Evolutionary conservation across 2,797 vertebrate species (phyloP).

Genomic region (Harpagifer antarcticus): DNA sequence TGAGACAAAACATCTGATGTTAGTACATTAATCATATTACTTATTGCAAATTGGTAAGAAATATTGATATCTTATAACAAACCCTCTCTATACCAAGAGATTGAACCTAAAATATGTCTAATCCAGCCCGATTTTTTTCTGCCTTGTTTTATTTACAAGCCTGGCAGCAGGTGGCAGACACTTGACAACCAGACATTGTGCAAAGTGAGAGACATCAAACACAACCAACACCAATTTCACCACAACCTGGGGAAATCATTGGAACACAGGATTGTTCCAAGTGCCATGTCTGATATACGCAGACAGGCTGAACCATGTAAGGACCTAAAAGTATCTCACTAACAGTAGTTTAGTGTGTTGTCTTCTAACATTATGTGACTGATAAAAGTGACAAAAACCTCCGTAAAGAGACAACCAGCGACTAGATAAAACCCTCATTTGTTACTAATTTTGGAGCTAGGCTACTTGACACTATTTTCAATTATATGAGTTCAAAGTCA

Average conservation of each 20-base stretch:
- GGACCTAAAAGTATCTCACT: constrained; percentile 12
- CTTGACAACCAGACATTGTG: constrained; percentile 84
- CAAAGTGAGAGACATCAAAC: constrained; percentile 47
- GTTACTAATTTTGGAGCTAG: neutral
- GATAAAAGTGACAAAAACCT: neutral
- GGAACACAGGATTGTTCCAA: constrained; percentile 32
- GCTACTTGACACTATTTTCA: neutral
- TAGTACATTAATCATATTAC: neutral
- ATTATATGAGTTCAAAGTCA: neutral
- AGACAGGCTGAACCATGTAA: constrained; percentile 60
- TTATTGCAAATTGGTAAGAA: neutral
- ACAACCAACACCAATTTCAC: constrained; percentile 48
- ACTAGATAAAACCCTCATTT: neutral
- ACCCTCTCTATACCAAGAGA: neutral
- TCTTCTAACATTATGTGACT: constrained; percentile 5
- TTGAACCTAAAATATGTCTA: neutral
- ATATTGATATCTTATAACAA: neutral
- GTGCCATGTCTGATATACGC: constrained; percentile 31
- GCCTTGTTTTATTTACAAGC: constrained; percentile 50
- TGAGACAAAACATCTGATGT: neutral
- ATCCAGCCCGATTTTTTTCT: neutral
- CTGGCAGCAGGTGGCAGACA: constrained; percentile 89
- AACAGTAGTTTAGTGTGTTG: neutral
- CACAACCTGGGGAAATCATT: constrained; percentile 27
- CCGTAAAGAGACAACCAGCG: neutral